Percentiles rank a stretch among this genome's conserved stretches.
Evolutionary conservation across 2,113 vertebrate species (phyloP).

Genomic region (Heterocephalus glaber): DNA sequence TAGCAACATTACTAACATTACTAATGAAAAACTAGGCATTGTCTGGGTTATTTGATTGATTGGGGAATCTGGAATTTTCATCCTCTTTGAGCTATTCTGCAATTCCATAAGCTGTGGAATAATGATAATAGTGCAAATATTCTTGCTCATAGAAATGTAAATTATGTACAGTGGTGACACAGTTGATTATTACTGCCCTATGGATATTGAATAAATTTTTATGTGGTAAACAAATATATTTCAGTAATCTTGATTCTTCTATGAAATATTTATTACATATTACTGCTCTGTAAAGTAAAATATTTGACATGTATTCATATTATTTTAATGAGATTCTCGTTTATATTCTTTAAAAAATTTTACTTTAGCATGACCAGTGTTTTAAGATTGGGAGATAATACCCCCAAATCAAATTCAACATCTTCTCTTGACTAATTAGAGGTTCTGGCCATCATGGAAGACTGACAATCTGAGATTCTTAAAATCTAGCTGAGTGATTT

Average conservation of each 20-base stretch:
- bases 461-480: neutral
- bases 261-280: neutral
- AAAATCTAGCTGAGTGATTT: neutral
- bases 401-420: neutral
- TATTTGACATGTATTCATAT: neutral
- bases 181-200: neutral
- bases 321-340: neutral
- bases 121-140: neutral
- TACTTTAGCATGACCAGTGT: neutral
- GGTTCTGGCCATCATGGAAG: neutral
- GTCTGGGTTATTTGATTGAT: neutral
- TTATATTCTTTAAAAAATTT: neutral
- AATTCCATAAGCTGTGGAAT: neutral
- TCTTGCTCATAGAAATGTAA: neutral
- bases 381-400: neutral
- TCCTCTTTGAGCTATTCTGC: neutral
- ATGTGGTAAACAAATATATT: neutral
- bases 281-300: neutral
- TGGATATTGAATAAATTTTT: neutral
- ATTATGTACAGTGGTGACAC: neutral
- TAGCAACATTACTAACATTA: neutral
- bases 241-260: neutral
- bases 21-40: neutral
- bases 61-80: neutral
- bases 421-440: neutral